Evolutionary conservation across 1,140 invertebrate genomes (phyloP).

Genomic region (Brachionus asplanchnoidis): DNA sequence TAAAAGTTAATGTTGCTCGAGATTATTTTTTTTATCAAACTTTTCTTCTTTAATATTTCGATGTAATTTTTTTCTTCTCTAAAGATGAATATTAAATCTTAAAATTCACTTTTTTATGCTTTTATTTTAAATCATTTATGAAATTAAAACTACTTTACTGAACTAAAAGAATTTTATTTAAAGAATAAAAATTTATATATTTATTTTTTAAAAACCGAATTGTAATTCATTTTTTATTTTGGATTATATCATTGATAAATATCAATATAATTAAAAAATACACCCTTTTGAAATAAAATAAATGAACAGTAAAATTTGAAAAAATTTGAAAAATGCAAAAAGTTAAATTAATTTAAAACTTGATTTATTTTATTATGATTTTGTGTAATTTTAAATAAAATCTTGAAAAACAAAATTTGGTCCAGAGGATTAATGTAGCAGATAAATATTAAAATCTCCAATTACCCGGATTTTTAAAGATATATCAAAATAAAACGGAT

Average conservation of each 20-base stretch:
- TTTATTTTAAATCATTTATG: background rate
- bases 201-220: constrained; percentile 18
- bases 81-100: background rate
- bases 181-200: constrained; percentile 4
- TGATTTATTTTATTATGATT: too few relatives aligned
- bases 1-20: background rate
- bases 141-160: background rate
- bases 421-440: too few relatives aligned
- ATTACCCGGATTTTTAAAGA: too few relatives aligned
- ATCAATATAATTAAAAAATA: background rate
- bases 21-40: background rate
- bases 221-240: background rate
- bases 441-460: too few relatives aligned
- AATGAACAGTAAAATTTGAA: background rate
- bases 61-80: background rate
- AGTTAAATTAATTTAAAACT: too few relatives aligned
- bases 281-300: background rate
- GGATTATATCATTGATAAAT: background rate
- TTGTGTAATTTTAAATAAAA: too few relatives aligned
- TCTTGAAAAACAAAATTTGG: too few relatives aligned
- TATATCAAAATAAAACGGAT: too few relatives aligned
- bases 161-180: background rate
- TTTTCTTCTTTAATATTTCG: background rate
- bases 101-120: background rate
- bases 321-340: too few relatives aligned